These are phyloP conservation scores for Elanoides forficatus DNA, from an alignment of 2,113 vertebrate species.

Conservation along the genomic window DNA sequence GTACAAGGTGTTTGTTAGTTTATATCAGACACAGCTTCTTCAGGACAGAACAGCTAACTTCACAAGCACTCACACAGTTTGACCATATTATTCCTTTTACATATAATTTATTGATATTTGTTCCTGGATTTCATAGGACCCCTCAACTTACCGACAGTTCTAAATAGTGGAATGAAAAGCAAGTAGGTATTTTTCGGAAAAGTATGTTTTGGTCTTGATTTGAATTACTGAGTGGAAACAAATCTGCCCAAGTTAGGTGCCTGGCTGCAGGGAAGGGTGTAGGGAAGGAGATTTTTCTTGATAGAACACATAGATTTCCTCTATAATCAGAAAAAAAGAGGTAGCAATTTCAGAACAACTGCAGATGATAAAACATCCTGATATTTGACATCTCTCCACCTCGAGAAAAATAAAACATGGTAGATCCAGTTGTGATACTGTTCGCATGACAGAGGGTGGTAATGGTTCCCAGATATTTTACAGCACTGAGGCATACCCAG, in stretches of 20 bases:
- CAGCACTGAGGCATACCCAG: not conserved
- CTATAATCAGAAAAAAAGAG: not conserved
- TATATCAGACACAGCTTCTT: not conserved
- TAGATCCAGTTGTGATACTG: not conserved
- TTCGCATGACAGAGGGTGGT: not conserved
- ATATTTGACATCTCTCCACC: not conserved
- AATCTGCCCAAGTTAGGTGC: not conserved
- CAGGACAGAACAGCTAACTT: not conserved
- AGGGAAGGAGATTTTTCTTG: not conserved
- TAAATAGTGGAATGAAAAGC: not conserved
- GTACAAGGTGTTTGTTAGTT: not conserved
- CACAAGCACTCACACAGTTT: not conserved
- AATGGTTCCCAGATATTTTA: not conserved
- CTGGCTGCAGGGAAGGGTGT: too few species aligned
- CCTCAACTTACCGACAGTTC: not conserved
- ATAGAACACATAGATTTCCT: not conserved
- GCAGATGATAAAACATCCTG: not conserved
- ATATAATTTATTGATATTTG: not conserved
- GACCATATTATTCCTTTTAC: not conserved
- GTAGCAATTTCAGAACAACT: not conserved
- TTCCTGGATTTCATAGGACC: not conserved
- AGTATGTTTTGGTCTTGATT: not conserved
- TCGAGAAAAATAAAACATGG: not conserved
- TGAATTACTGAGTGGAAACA: not conserved
- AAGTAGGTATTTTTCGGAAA: not conserved